Conservation (phyloP, 2,113 vertebrate genomes). For the Calonectris borealis region DNA sequence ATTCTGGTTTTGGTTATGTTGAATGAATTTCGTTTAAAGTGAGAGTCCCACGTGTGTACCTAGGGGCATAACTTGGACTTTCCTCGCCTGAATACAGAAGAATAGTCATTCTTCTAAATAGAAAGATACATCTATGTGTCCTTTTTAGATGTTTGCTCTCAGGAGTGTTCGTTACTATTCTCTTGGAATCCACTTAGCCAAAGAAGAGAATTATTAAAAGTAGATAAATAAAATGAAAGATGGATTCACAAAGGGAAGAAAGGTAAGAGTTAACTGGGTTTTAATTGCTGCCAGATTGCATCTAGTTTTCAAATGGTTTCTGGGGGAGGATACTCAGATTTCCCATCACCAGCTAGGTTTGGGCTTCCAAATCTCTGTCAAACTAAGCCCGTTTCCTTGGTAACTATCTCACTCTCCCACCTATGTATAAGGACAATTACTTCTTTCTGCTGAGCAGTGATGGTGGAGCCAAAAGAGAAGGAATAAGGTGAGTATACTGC, state of each 20-base stretch:
- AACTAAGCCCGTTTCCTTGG: slow-evolving; percentile 42
- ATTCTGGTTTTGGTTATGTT: neutral
- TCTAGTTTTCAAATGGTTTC: slow-evolving; percentile 60
- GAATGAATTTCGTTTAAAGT: slow-evolving; percentile 1
- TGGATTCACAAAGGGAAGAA: neutral
- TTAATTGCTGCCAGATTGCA: slow-evolving; percentile 58
- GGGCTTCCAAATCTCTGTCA: slow-evolving; percentile 64
- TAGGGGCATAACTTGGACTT: neutral
- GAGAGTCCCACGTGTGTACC: neutral
- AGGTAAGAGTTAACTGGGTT: slow-evolving; percentile 38
- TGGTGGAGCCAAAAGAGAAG: slow-evolving; percentile 8
- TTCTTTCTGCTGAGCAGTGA: neutral
- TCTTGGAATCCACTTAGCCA: neutral
- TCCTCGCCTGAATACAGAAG: neutral
- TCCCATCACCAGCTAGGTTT: slow-evolving; percentile 57
- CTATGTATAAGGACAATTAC: slow-evolving; percentile 48
- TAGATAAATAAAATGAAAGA: neutral
- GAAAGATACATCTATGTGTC: neutral
- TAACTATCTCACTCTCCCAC: slow-evolving; percentile 52
- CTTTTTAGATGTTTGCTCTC: neutral
- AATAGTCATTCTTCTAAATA: neutral
- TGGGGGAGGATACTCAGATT: slow-evolving; percentile 60
- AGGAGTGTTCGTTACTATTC: neutral
- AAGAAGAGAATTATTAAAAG: neutral
- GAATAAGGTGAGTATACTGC: neutral